Base-by-base conservation (phyloP, 2,113 vertebrate species). In the Ondatra zibethicus region DNA sequence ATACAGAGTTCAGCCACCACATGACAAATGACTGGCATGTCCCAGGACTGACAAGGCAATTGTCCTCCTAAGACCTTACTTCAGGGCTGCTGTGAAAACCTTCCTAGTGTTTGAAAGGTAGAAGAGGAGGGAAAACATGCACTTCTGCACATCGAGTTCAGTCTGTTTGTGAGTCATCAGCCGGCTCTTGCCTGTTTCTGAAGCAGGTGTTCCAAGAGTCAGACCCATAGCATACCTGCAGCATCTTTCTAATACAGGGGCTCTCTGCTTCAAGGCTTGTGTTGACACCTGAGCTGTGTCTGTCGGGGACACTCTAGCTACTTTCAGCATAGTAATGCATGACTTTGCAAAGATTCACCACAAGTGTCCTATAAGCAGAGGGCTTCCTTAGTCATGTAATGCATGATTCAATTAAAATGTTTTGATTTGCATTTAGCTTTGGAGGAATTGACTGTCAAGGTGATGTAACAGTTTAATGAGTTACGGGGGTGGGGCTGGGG, bases 391-490 rank as follows among this genome's bases (percentile, higher is more conserved):
- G 93, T 95, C 97, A 96, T 95, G 75, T 75, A 92, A 91, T 92
- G 75, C 93, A 97, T 87, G 96, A 97, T 98, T 97, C 95, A 97
- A 97, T 98, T 98, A 97, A 97, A 97, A 91, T 95, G 96, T 97
- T 97, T 97, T 95, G 95, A 97, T 96, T 97, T 97, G 96, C 97
- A 93, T 94, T 97, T 96, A 96, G 95, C 95, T 97, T 96, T 87
- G 50, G 39, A 96, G 95, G 85, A 97, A 96, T 97, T 97, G 88
- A 96, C 97, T 98, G 97, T 97, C 98, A 97, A 97, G 94, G 97
- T 97, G 96, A 97, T 96, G 14, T 75, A 94, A 95, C 96, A 96
- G 81, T 97, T 96, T 97, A 97, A 98, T 94, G 95, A 97, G 95
- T 93, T 97, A 68, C 55, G 82, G 91, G 95, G 52, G 12, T 3